Evolutionary conservation across 2,888 invertebrate genomes (phyloP), one percentile per base, ranked within the genome.

Genomic region (Drosophila birchii): DNA sequence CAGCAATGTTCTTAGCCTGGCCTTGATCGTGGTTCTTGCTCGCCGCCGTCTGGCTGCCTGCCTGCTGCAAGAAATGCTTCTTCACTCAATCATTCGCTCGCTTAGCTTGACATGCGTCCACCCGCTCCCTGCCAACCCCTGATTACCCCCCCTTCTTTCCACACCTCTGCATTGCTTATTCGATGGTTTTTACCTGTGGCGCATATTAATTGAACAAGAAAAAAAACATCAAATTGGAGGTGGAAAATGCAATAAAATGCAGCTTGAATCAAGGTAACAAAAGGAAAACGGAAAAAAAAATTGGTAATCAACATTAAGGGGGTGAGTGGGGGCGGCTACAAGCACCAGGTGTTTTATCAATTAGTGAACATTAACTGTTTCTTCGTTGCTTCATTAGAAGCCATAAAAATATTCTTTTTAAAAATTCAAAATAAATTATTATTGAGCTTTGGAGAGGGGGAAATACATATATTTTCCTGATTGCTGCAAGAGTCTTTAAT

Each of bases 141-240:
- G 2, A 5, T 16, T 32, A 7, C 0, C 20, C 29, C n/a, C 43
- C 29, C 53, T 3, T 20, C 32, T 38, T 39, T 23, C 64, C 39
- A 55, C 60, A 61, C 63, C 55, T 32, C 47, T 36, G 23, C 18
- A 26, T 18, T 18, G 34, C 43, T 18, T 49, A 26, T 39, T 38
- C 16, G 34, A 60, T 41, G 51, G 41, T 41, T 14, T 26, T 20
- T 56, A 61, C 61, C 61, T 51, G 49, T 61, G 43, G 54, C 49
- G 73, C 66, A 73, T 73, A 72, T 73, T 72, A 73, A 66, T 72
- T 59, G 26, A 44, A 44, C 23, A 20, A 4, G 29, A 29, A 54
- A 34, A 53, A 53, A 53, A 53, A 36, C 20, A 53, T 8, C 34
- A 41, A 70, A 63, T 53, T 23, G 49, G 14, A 18, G 36, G 32